Base-by-base conservation (phyloP, 2,888 invertebrate genomes). In the Pyrgus malvae region DNA sequence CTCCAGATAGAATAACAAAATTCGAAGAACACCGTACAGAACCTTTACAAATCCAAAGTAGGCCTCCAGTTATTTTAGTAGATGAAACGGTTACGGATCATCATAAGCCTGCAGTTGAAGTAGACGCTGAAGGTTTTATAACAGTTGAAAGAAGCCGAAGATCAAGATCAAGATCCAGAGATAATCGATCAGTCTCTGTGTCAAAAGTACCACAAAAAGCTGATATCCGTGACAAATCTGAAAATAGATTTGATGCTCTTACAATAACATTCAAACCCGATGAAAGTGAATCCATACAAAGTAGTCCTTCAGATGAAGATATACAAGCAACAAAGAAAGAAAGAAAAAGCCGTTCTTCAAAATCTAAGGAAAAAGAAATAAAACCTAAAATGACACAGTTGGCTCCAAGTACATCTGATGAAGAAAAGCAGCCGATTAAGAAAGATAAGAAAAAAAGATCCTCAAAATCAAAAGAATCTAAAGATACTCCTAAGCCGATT, bases 111-210 rank as follows among this genome's bases (percentile, higher is more conserved):
- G 80, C 80, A 41, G 27, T 74, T 9, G 71, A 75, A 61, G 61
- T 80, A 2, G 85, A 88, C 64, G 70, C 78, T 21, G 91, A 91
- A 68, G 91, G 91, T 5, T 91, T 91, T 63, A 87, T 91, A 51
- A 81, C 76, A 31, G 86, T 91, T 38, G 89, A 90, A 38, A 83
- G 88, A 71, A 82, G 76, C 61, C 79, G 88, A 68, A 78, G 90
- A 59, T 85, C 91, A 38, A 83, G 92, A 48, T 93, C 93, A 1
- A 85, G 92, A 51, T 93, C 93, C 9, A 88, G 90, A 64, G 86
- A 88, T 53, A 70, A 69, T 38, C 80, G 83, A n/a, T 79, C 82
- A 8, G 60, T 67, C 31, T 78, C 80, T 27, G 68, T 65, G 46
- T 72, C 82, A 17, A 75, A 74, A 55, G 44, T 66, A 3, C 60